phyloP scores from a whole-genome alignment of 2,113 vertebrate genomes.

The Telmatochromis bifrenatus region DNA sequence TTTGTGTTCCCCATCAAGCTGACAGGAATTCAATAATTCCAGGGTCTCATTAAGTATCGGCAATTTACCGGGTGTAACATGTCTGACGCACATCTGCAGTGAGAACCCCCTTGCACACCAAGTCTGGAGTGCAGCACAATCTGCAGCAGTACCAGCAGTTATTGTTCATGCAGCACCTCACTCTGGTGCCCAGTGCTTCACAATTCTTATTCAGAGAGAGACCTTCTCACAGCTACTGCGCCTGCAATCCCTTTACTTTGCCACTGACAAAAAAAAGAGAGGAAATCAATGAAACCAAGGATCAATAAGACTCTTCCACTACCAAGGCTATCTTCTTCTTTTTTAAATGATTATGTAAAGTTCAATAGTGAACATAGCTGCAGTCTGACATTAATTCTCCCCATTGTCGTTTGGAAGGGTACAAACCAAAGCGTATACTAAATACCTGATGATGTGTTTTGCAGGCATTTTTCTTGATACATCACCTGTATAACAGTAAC shows the following conservation, averaged over 20 bases:
- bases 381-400: conserved; percentile 14
- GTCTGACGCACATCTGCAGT: conserved; percentile 49
- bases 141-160: conserved; percentile 30
- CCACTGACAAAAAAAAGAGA: conserved; percentile 35
- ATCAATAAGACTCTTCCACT: conserved; percentile 57
- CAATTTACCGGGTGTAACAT: conserved; percentile 49
- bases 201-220: conserved; percentile 64
- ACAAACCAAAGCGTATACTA: not conserved
- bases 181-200: conserved; percentile 39
- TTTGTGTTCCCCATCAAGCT: conserved; percentile 30
- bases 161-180: conserved; percentile 67
- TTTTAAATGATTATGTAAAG: conserved; percentile 53
- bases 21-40: conserved; percentile 58
- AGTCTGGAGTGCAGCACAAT: conserved; percentile 39
- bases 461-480: not conserved
- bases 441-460: not conserved
- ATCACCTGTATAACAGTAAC: not conserved
- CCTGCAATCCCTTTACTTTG: conserved; percentile 37
- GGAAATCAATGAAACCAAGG: conserved; percentile 62
- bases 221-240: conserved; percentile 38
- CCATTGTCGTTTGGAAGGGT: not conserved
- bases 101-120: conserved; percentile 30
- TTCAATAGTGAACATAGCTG: conserved; percentile 48
- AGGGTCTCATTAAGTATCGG: conserved; percentile 50
- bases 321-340: conserved; percentile 36